phyloP scores from a whole-genome alignment of 2,888 invertebrate genomes.

The Drosophila pseudotakahashii region DNA sequence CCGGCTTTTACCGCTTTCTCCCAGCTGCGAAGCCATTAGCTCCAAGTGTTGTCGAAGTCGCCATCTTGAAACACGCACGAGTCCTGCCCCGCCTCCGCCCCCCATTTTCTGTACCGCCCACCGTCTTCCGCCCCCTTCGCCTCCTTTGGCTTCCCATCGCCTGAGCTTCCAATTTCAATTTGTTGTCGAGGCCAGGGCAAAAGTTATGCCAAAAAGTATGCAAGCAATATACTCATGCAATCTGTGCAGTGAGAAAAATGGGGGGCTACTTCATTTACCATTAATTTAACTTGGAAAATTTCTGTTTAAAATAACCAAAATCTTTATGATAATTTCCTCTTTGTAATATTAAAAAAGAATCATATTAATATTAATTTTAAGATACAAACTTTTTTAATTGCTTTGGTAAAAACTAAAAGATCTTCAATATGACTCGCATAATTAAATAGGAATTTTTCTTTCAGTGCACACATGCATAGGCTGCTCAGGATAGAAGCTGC shows the following conservation, averaged over 20 bases:
- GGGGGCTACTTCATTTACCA: neutral
- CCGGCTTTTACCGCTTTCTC: constrained; percentile 1
- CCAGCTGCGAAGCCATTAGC: constrained; percentile 60
- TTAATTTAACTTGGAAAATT: too few relatives aligned
- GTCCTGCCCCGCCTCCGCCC: neutral
- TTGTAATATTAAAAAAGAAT: too few relatives aligned
- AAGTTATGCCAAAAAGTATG: constrained; percentile 73
- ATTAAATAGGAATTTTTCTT: neutral
- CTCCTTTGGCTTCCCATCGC: neutral
- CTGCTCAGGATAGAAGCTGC: constrained; percentile 22
- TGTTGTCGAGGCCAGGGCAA: constrained; percentile 59
- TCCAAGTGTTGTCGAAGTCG: constrained; percentile 74
- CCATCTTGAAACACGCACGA: constrained; percentile 71
- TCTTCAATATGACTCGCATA: neutral
- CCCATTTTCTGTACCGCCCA: too few relatives aligned
- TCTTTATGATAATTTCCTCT: too few relatives aligned
- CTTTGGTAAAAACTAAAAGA: too few relatives aligned
- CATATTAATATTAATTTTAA: too few relatives aligned
- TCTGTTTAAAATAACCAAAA: too few relatives aligned
- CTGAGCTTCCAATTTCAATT: constrained; percentile 64
- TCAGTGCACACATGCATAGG: constrained; percentile 2
- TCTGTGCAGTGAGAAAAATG: neutral
- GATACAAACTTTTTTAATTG: too few relatives aligned
- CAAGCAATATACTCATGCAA: constrained; percentile 42
- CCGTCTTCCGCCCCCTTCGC: neutral